Conservation (phyloP, 2,797 vertebrate genomes). For the Margarornis squamiger region DNA sequence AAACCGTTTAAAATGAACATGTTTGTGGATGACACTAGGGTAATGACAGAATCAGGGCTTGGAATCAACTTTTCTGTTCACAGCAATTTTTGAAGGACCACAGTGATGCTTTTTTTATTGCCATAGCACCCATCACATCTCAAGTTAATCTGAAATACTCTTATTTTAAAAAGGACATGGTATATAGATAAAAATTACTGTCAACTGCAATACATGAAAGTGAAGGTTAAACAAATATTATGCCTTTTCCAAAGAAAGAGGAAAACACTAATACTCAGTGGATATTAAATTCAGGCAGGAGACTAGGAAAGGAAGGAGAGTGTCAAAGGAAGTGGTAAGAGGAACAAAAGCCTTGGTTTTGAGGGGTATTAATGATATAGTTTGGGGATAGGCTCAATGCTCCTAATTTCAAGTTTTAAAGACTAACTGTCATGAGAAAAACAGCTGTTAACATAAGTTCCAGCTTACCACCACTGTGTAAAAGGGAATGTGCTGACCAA, state of each 20-base stretch:
- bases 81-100: background rate
- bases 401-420: background rate
- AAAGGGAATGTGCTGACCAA: background rate
- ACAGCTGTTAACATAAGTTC: background rate
- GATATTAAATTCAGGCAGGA: background rate
- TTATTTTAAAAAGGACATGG: background rate
- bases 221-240: background rate
- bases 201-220: background rate
- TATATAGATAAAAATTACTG: background rate
- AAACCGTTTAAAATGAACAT: background rate
- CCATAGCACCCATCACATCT: background rate
- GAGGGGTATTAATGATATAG: background rate
- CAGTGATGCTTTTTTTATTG: accelerated
- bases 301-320: background rate
- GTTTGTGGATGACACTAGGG: background rate
- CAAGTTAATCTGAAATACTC: background rate
- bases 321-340: background rate
- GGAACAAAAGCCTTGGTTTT: background rate
- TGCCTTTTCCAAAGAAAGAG: background rate
- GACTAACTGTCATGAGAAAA: background rate
- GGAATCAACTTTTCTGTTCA: background rate
- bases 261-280: background rate
- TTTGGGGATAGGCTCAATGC: background rate
- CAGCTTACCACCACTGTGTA: background rate
- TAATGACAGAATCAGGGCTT: background rate